Evolutionary conservation across 2,888 invertebrate species (phyloP).

Genomic region (Drosophila recens): DNA sequence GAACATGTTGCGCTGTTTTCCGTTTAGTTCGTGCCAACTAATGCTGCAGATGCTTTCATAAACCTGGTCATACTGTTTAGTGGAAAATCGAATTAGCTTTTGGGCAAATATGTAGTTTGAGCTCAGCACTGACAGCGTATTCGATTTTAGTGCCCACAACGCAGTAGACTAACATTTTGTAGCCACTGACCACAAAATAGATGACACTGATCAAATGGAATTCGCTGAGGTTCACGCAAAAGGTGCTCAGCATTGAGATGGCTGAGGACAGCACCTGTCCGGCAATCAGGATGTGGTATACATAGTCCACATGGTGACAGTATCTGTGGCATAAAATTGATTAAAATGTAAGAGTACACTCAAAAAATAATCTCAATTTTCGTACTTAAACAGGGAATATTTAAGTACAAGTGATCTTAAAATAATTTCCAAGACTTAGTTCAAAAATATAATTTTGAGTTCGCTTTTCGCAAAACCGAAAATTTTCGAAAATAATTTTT

Average conservation of each 20-base stretch:
- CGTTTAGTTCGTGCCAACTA: constrained; percentile 55
- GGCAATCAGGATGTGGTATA: constrained; percentile 51
- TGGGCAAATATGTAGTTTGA: background rate
- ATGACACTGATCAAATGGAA: constrained; percentile 51
- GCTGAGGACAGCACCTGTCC: constrained; percentile 57
- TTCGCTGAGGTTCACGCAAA: constrained; percentile 53
- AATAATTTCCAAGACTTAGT: no score
- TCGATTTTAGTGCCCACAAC: constrained; percentile 64
- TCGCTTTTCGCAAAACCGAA: no score
- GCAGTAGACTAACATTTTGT: constrained; percentile 61
- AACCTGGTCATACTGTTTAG: constrained; percentile 51
- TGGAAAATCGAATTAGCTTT: constrained; percentile 12
- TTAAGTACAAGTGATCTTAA: no score
- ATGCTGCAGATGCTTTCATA: constrained; percentile 45
- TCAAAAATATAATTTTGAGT: no score
- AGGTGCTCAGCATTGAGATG: constrained; percentile 43
- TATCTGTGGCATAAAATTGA: constrained; percentile 38
- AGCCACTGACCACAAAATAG: constrained; percentile 53
- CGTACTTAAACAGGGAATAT: background rate
- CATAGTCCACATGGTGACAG: constrained; percentile 33
- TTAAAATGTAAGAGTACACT: background rate
- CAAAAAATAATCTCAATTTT: background rate
- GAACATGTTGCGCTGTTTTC: constrained; percentile 52
- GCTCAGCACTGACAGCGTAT: constrained; percentile 42
- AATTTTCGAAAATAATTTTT: no score